Conservation (phyloP, 2,113 vertebrate species). For the Verasper variegatus region DNA sequence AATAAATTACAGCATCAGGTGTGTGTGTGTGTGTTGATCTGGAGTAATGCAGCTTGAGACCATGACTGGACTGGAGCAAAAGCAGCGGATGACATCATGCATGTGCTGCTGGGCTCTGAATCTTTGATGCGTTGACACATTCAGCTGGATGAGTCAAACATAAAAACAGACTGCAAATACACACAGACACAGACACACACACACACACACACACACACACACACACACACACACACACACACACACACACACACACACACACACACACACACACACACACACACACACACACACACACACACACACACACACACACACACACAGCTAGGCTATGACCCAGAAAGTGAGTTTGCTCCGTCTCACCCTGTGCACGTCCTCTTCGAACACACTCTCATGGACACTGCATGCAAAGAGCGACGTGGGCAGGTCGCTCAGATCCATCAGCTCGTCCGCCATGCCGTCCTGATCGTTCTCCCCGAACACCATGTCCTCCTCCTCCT, state of each 20-base stretch:
- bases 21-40: conserved; percentile 14
- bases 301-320: conserved; percentile 26
- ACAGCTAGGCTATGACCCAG: conserved; percentile 2
- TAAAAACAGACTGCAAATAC: too few relatives aligned
- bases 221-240: conserved; percentile 29
- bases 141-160: conserved; percentile 37
- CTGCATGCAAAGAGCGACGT: conserved; percentile 92
- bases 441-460: conserved; percentile 86
- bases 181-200: conserved; percentile 19
- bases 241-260: conserved; percentile 13
- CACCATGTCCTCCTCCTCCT: conserved; percentile 88
- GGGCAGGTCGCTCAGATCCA: conserved; percentile 94
- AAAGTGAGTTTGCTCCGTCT: conserved; percentile 40
- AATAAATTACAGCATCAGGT: conserved; percentile 43
- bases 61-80: conserved; percentile 36
- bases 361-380: conserved; percentile 89
- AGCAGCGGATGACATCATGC: conserved; percentile 49
- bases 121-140: conserved; percentile 28
- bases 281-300: conserved; percentile 19
- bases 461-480: conserved; percentile 92
- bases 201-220: conserved; percentile 29
- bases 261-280: conserved; percentile 15
- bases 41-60: conserved; percentile 32
- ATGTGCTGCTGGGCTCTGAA: conserved; percentile 40
- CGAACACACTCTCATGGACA: conserved; percentile 89